Conservation (phyloP, 2,797 vertebrate genomes). For the Poeciliopsis paucimaculata region DNA sequence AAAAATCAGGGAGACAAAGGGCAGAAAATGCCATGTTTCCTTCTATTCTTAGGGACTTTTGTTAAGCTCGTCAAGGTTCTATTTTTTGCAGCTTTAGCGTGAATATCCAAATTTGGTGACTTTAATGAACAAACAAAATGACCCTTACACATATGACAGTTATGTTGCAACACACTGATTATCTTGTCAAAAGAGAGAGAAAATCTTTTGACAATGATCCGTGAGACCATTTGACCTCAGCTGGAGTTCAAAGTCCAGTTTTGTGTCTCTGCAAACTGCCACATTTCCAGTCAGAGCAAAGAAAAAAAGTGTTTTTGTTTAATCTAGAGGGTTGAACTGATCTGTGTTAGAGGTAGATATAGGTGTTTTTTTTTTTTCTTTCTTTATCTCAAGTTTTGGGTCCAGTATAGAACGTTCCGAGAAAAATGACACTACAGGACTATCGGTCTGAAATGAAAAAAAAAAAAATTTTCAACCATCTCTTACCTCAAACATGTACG, state of each 20-base stretch:
- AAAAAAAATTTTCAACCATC: no score
- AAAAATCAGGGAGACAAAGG: neutral
- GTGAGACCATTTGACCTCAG: neutral
- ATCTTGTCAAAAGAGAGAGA: neutral
- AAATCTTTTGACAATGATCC: no score
- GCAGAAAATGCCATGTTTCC: neutral
- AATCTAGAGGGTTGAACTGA: neutral
- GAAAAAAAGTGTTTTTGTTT: neutral
- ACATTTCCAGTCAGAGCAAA: neutral
- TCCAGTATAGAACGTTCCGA: neutral
- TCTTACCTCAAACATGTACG: no score
- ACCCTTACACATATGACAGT: neutral
- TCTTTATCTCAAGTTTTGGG: neutral
- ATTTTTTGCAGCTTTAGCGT: neutral
- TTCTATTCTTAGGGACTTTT: neutral
- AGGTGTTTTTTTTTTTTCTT: neutral
- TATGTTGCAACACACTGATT: neutral
- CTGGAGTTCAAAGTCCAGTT: neutral
- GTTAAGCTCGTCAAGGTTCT: neutral
- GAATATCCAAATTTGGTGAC: neutral
- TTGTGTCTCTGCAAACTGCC: neutral
- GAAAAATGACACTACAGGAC: neutral
- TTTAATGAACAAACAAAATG: neutral
- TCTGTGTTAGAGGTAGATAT: neutral
- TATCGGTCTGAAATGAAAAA: no score